These are phyloP conservation scores for Bradysia coprophila DNA, from an alignment of 1,140 invertebrate species.

Conservation along the genomic window DNA sequence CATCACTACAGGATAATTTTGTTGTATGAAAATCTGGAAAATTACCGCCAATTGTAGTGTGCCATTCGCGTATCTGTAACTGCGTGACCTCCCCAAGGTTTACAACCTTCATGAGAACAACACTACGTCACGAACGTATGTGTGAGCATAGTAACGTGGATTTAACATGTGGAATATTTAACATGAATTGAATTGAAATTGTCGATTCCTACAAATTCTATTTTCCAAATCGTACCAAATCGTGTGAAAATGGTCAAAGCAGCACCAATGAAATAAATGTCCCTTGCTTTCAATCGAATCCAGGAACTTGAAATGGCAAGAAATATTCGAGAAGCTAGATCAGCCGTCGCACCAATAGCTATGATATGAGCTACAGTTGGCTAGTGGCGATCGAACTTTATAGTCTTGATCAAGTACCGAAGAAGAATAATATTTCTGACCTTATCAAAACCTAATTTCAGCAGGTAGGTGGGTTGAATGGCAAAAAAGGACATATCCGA, in stretches of 20 bases:
- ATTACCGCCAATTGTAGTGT: too few species aligned
- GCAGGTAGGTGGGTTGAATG: conserved; percentile 30
- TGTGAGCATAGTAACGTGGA: too few species aligned
- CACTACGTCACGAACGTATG: too few species aligned
- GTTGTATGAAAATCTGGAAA: too few species aligned
- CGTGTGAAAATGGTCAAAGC: conserved; percentile 27
- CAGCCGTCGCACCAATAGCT: conserved; percentile 30
- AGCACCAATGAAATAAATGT: conserved; percentile 30
- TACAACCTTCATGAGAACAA: too few species aligned
- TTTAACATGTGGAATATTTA: not conserved
- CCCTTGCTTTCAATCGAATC: conserved; percentile 26
- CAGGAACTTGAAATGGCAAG: conserved; percentile 27
- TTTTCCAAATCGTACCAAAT: conserved; percentile 22
- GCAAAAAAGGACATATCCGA: conserved; percentile 42
- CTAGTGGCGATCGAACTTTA: not conserved
- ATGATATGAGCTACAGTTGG: conserved; percentile 27
- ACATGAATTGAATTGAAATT: not conserved
- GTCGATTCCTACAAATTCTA: not conserved
- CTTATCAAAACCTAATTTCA: conserved; percentile 26
- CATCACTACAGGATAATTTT: too few species aligned
- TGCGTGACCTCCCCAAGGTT: too few species aligned
- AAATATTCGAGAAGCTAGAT: conserved; percentile 28
- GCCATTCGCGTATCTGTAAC: too few species aligned
- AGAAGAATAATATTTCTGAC: conserved; percentile 16
- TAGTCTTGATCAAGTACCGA: conserved; percentile 1